Base-by-base conservation (phyloP, 2,113 vertebrate genomes). In the Hipposideros armiger region DNA sequence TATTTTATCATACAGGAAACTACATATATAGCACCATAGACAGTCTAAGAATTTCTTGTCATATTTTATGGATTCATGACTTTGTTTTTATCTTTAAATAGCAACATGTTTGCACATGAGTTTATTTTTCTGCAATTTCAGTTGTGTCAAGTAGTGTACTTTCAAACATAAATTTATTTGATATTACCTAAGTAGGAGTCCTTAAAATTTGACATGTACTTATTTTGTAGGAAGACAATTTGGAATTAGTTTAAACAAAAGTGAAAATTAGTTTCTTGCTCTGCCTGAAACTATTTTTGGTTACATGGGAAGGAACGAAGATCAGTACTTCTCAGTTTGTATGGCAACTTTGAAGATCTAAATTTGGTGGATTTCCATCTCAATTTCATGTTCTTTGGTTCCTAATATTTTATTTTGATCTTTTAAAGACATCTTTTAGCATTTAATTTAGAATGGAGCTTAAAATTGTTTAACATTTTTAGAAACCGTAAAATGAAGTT, bases 381-480 rank as follows among this genome's bases (percentile, higher is more conserved):
- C 32, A 89, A 50, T 86, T 91, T 95, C 30, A 36, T 90, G 8
- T 82, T 84, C 22, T 67, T 56, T 93, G 58, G 73, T 86, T 92
- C 20, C 17, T 70, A 22, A 60, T 72, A 28, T 32, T 96, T 86
- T 77, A 73, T 92, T 93, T 96, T 89, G 36, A 9, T 80, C 32
- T 70, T 93, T 93, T 15, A 89, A 90, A 93, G 90, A 64, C 7
- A 80, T 47, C 45, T 91, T 94, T 84, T 3, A 58, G 6, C 36
- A 67, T 93, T 96, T 91, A 91, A 40, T 85, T 24, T 72, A 94
- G 16, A 73, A 81, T 84, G 56, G 22, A 87, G 8, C 87, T 97
- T 54, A 19, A 95, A 76, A 81, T 69, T 85, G 9, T 47, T 81
- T 91, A 32, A 74, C 24, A n/a, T 80, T 86, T 72, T 91, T 80